Base-by-base conservation (phyloP, 2,113 vertebrate species). In the Trogon melanurus region DNA sequence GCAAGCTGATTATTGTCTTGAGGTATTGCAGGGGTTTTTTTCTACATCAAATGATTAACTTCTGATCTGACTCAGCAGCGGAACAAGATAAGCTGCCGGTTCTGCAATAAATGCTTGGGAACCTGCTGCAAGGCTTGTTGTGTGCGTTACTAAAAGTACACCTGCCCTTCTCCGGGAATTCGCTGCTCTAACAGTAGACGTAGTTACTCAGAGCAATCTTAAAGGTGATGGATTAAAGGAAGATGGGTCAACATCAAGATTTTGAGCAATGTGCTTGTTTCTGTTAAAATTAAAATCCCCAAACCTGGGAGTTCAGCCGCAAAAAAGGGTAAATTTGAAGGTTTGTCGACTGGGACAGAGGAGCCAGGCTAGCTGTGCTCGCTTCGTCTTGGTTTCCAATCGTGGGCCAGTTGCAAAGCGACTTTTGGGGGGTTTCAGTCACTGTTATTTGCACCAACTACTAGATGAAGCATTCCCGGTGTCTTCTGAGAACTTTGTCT, bases 291-390 rank as follows among this genome's bases (percentile, higher is more conserved):
- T 12, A 30, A 3, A 21, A 53, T 53, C 27, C 51, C 21, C 13
- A 66, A 41, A 16, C 12, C 12, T 65, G 50, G 61, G 20, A 34
- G 45, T 41, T 74, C 41, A 41, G 41, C 41, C 23, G 30, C 38
- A 45, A 32, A 27, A 21, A 12, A 4, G 9, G 2, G 3, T 22
- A 7, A 22, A 0, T 64, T 19, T 17, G 11, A 69, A 1, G 29
- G 26, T 36, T 56, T 44, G 19, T 16, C 2, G 2, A 0, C 13
- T 18, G 57, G 41, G 44, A 4, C 30, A 10, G n/a, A 11, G 67
- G 65, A 17, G 2, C 32, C 17, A 14, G 14, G 6, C 47, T 36
- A 4, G 1, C 0, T 14, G 30, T 15, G 73, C 11, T 38, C 15
- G 1, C 19, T 76, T 53, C 3, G 9, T 58, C 58, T 20, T 36